A percentile compares a stretch with the other conserved stretches of the same genome.
phyloP scores from a whole-genome alignment of 1,140 invertebrate genomes.

The Saxidomus purpurata region DNA sequence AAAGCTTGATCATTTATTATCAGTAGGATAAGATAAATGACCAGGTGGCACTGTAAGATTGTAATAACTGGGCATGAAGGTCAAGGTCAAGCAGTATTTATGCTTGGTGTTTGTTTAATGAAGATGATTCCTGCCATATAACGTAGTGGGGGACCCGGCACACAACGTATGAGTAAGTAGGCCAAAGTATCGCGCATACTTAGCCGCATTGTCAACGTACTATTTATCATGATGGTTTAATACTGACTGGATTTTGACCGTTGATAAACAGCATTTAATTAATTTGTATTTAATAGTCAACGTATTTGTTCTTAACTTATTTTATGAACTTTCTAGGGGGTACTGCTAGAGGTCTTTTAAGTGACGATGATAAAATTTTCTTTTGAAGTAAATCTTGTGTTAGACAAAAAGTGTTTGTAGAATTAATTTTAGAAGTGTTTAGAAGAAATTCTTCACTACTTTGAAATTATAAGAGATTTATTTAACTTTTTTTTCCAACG shows the following conservation, averaged over 20 bases:
- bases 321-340: conserved; percentile 10
- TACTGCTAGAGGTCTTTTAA: not conserved
- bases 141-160: not conserved
- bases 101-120: not conserved
- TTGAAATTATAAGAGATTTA: too few relatives aligned
- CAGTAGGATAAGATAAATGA: too few relatives aligned
- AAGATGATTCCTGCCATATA: not conserved
- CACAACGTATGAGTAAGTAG: not conserved
- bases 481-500: too few relatives aligned
- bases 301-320: not conserved
- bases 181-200: not conserved
- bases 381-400: too few relatives aligned
- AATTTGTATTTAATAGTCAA: conserved; percentile 18
- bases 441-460: too few relatives aligned
- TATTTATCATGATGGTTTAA: conserved; percentile 11
- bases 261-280: not conserved
- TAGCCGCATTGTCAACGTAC: not conserved
- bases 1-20: too few relatives aligned
- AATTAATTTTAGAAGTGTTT: too few relatives aligned
- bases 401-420: too few relatives aligned
- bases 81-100: conserved; percentile 19
- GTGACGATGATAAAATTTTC: too few relatives aligned
- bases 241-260: conserved; percentile 3
- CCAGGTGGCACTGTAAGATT: too few relatives aligned
- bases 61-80: not conserved